Conservation (phyloP, 1,140 invertebrate genomes). For the Drosophila neocordata region DNA sequence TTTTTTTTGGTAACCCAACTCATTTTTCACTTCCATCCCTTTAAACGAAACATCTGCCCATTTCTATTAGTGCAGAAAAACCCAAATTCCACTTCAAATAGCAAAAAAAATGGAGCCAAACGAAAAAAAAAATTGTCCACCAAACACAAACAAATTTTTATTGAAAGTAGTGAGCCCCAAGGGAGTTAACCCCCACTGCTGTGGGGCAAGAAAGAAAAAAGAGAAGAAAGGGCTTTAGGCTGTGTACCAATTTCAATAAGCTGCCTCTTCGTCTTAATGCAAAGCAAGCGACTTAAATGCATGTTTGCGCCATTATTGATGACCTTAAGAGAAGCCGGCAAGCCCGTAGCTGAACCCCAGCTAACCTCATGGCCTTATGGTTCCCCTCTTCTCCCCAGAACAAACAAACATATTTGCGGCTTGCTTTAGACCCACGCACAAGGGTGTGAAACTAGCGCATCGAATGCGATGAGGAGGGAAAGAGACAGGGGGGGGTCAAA, state of each 20-base stretch:
- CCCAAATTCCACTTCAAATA: slow-evolving; percentile 22
- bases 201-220: background rate
- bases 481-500: background rate
- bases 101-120: slow-evolving; percentile 21
- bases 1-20: slow-evolving; percentile 2
- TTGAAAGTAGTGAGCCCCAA: slow-evolving; percentile 58
- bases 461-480: slow-evolving; percentile 26
- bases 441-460: slow-evolving; percentile 61
- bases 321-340: slow-evolving; percentile 30
- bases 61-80: slow-evolving; percentile 36
- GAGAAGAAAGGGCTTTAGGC: slow-evolving; percentile 39
- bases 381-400: background rate
- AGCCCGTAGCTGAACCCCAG: background rate
- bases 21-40: background rate
- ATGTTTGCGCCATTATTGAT: slow-evolving; percentile 64
- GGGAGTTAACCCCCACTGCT: slow-evolving; percentile 23
- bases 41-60: slow-evolving; percentile 10
- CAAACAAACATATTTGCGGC: slow-evolving; percentile 52
- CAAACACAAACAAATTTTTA: slow-evolving; percentile 58
- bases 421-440: slow-evolving; percentile 35
- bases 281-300: slow-evolving; percentile 60
- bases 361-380: slow-evolving; percentile 20
- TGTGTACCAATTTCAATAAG: slow-evolving; percentile 63
- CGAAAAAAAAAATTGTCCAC: slow-evolving; percentile 43
- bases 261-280: slow-evolving; percentile 49